These are phyloP conservation scores for Porites lobata DNA, from an alignment of 92 coral and sea anemone genomes.

Conservation along the genomic window DNA sequence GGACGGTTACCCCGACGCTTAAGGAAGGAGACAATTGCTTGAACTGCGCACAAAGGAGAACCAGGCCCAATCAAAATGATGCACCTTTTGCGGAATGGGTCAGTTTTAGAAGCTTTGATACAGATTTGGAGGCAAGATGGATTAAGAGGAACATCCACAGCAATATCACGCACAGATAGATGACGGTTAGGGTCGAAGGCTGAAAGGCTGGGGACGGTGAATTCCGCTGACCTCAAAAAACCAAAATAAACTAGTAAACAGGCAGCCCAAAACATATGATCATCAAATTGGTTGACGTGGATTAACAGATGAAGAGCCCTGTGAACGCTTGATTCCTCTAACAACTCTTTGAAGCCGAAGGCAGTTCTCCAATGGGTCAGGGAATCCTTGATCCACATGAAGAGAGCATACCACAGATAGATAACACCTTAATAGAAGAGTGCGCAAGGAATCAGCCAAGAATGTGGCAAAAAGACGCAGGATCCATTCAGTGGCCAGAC, in stretches of 20 bases:
- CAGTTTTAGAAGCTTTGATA: constrained; percentile 23
- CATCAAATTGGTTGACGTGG: background rate
- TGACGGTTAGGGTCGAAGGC: background rate
- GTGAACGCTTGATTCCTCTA: constrained; percentile 12
- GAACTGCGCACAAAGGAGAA: constrained; percentile 25
- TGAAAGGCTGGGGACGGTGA: too few species aligned
- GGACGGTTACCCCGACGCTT: background rate
- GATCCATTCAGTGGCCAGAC: background rate
- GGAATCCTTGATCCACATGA: background rate
- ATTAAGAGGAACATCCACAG: background rate
- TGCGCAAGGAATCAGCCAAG: background rate
- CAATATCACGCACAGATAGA: background rate
- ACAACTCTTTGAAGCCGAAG: background rate
- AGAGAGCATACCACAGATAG: constrained; percentile 20
- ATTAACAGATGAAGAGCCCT: background rate
- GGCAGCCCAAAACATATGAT: background rate
- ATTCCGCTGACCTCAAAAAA: too few species aligned
- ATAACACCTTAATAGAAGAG: background rate
- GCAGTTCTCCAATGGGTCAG: background rate
- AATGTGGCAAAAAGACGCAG: constrained; percentile 2
- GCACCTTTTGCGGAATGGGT: constrained; percentile 5
- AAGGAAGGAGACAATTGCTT: constrained; percentile 12
- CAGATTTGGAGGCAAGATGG: constrained; percentile 11
- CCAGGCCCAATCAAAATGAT: constrained; percentile 11
- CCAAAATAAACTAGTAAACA: too few species aligned